These are phyloP conservation scores for Axea sp. DNA, from an alignment of 2,888 invertebrate genomes.

Conservation along the genomic window DNA sequence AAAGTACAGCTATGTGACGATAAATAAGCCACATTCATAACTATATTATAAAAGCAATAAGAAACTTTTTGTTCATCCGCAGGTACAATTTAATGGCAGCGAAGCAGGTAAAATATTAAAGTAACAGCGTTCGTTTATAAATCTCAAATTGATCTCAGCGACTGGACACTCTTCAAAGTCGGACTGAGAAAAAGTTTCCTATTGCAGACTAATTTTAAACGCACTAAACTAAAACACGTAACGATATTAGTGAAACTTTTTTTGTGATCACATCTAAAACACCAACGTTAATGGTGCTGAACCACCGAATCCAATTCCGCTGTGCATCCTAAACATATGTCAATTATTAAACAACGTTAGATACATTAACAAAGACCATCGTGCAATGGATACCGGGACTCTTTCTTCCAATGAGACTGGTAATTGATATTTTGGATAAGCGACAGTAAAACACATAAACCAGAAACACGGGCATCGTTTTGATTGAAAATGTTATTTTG, in stretches of 20 bases:
- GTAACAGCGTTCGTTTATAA: no score
- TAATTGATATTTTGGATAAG: no score
- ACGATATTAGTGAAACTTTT: slow-evolving; percentile 39
- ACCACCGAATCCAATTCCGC: slow-evolving; percentile 22
- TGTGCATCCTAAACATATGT: slow-evolving; percentile 52
- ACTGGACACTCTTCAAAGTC: no score
- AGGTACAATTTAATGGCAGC: background rate
- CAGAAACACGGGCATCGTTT: slow-evolving; percentile 18
- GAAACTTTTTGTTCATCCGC: slow-evolving; percentile 45
- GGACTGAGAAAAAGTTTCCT: slow-evolving; percentile 16
- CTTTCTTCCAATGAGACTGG: slow-evolving; percentile 5
- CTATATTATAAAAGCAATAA: slow-evolving; percentile 38
- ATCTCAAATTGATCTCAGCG: no score
- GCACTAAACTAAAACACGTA: slow-evolving; percentile 39
- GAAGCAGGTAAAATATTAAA: background rate
- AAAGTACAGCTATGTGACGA: slow-evolving; percentile 29
- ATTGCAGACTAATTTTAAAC: slow-evolving; percentile 21
- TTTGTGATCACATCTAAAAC: slow-evolving; percentile 34
- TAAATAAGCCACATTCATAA: slow-evolving; percentile 43
- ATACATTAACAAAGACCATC: slow-evolving; percentile 54
- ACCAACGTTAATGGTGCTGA: slow-evolving; percentile 53
- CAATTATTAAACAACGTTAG: slow-evolving; percentile 60
- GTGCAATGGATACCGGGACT: slow-evolving; percentile 32
- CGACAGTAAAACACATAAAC: no score
- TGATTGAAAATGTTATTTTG: background rate